phyloP scores from a whole-genome alignment of 2,888 invertebrate species.

The Lithophane ornitopus region DNA sequence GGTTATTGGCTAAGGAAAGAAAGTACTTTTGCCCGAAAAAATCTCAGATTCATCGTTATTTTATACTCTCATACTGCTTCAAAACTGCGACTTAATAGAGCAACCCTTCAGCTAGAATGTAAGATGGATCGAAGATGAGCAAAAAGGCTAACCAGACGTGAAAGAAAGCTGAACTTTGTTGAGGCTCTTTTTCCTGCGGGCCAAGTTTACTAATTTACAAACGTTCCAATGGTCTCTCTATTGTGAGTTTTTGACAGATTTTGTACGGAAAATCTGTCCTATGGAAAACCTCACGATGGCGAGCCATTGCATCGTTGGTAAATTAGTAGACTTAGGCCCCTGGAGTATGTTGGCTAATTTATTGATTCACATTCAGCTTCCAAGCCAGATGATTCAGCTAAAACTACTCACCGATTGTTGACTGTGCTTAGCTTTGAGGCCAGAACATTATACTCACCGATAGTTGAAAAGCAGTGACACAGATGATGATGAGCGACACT shows the following conservation, averaged over 20 bases:
- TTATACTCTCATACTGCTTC: neutral
- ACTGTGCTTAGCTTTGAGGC: neutral
- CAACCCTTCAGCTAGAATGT: neutral
- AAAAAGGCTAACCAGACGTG: neutral
- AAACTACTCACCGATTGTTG: neutral
- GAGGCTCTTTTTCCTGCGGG: neutral
- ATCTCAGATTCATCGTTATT: neutral
- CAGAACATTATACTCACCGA: conserved; percentile 77
- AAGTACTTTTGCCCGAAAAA: no score
- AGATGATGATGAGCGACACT: conserved; percentile 89
- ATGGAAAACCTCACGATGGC: no score
- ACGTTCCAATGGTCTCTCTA: no score
- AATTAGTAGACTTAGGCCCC: no score
- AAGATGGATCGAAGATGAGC: neutral
- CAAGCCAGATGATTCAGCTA: neutral
- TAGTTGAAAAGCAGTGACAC: conserved; percentile 89
- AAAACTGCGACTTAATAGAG: neutral
- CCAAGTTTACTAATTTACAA: no score
- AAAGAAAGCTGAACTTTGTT: neutral
- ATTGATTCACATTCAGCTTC: neutral
- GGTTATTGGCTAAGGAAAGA: no score
- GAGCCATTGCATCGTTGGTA: no score
- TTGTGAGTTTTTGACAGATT: no score
- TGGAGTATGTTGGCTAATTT: no score
- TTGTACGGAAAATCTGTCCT: no score